phyloP scores from a whole-genome alignment of 2,797 vertebrate species.

The Cryptoblepharus egeriae region DNA sequence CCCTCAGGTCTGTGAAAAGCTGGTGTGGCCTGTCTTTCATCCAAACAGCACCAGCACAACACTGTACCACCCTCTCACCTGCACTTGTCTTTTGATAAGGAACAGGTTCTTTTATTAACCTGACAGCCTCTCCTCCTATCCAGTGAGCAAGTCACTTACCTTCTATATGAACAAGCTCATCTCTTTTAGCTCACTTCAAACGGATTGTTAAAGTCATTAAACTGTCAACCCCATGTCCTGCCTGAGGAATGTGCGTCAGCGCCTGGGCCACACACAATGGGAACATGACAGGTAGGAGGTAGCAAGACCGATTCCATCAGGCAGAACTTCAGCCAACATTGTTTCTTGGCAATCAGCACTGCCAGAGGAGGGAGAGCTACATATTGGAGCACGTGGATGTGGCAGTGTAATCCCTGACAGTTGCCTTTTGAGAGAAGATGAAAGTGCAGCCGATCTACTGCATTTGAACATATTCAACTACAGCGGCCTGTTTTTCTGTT shows the following conservation, averaged over 20 bases:
- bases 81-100: neutral
- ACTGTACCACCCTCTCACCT: neutral
- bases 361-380: neutral
- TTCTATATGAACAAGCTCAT: neutral
- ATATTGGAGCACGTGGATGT: neutral
- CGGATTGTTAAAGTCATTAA: slow-evolving; percentile 20
- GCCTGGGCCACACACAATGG: neutral
- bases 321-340: neutral
- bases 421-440: neutral
- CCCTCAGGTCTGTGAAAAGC: neutral
- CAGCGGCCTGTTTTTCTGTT: neutral
- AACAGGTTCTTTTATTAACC: slow-evolving; percentile 17
- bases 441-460: neutral
- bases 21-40: neutral
- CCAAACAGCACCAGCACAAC: neutral
- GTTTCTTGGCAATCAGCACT: neutral
- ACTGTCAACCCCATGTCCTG: slow-evolving; percentile 13
- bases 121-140: neutral
- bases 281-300: neutral
- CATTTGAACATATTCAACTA: neutral
- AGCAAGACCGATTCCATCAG: neutral
- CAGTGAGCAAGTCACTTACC: neutral
- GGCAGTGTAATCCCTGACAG: neutral
- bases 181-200: slow-evolving; percentile 4
- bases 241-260: slow-evolving; percentile 5